phyloP scores from a whole-genome alignment of 2,797 vertebrate species.

The Parambassis ranga region DNA sequence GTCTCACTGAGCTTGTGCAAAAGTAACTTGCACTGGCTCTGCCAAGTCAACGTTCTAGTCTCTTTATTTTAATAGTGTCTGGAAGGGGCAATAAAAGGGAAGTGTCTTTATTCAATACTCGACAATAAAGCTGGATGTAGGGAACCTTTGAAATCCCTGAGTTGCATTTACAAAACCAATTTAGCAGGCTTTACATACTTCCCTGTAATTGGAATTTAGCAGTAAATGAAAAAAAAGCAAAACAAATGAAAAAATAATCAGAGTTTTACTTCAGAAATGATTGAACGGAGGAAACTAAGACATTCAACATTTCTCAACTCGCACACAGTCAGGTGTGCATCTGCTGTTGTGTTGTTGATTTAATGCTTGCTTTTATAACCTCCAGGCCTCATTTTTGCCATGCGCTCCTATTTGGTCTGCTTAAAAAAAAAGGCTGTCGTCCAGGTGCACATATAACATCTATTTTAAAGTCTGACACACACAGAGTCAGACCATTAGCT shows the following conservation, averaged over 20 bases:
- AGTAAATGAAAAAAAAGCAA: slow-evolving; percentile 45
- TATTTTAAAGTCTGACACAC: no score
- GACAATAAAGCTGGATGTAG: slow-evolving; percentile 65
- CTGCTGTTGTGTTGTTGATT: no score
- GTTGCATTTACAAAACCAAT: slow-evolving; percentile 66
- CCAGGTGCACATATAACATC: no score
- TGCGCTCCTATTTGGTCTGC: no score
- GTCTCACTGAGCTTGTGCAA: slow-evolving; percentile 56
- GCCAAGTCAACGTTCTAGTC: slow-evolving; percentile 72
- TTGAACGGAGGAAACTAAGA: slow-evolving; percentile 3
- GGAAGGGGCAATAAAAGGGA: slow-evolving; percentile 72
- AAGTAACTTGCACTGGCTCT: slow-evolving; percentile 49
- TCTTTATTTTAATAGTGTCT: slow-evolving; percentile 79
- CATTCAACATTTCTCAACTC: no score
- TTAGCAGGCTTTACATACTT: slow-evolving; percentile 60
- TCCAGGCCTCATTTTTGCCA: no score
- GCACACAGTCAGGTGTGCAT: neutral
- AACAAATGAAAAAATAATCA: slow-evolving; percentile 17
- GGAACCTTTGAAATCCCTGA: slow-evolving; percentile 67
- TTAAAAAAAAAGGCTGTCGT: no score
- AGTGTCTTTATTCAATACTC: slow-evolving; percentile 72
- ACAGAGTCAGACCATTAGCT: no score
- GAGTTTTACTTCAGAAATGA: slow-evolving; percentile 16
- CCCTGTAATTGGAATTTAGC: slow-evolving; percentile 60
- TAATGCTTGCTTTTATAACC: no score